Evolutionary conservation across 2,113 vertebrate genomes (phyloP).

Genomic region (Rhineura floridana): DNA sequence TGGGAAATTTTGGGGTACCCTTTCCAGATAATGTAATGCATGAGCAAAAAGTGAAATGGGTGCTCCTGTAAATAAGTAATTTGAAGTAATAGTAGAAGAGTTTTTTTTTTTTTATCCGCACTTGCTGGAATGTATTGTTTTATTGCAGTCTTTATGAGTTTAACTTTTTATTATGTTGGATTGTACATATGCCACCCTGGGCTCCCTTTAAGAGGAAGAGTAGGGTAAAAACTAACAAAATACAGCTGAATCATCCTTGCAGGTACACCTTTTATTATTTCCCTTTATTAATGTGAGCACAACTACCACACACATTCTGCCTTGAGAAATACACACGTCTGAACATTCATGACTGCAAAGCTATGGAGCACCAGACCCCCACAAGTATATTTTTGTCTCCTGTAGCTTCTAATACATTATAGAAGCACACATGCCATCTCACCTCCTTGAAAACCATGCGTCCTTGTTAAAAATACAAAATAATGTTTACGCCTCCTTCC

Average conservation of each 20-base stretch:
- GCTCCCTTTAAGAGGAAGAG: not conserved
- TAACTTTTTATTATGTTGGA: too few species aligned
- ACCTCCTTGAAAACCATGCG: not conserved
- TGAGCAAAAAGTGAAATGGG: not conserved
- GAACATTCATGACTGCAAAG: not conserved
- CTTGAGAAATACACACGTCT: not conserved
- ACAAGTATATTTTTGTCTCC: not conserved
- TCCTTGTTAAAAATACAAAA: slow-evolving; percentile 4
- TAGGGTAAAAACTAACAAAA: not conserved
- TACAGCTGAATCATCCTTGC: not conserved
- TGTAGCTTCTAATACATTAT: not conserved
- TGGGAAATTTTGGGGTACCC: not conserved
- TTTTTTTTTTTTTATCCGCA: too few species aligned
- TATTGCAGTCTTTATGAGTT: too few species aligned
- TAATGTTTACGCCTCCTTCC: slow-evolving; percentile 12
- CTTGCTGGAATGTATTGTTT: too few species aligned
- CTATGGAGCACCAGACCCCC: not conserved
- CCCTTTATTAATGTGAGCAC: not conserved
- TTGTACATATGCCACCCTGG: too few species aligned
- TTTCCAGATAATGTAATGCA: not conserved
- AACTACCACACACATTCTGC: not conserved
- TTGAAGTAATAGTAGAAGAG: not conserved
- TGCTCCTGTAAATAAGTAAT: not conserved
- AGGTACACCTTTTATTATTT: not conserved
- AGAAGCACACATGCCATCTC: not conserved